phyloP scores from a whole-genome alignment of 2,888 invertebrate genomes.

The Pteria penguin region DNA sequence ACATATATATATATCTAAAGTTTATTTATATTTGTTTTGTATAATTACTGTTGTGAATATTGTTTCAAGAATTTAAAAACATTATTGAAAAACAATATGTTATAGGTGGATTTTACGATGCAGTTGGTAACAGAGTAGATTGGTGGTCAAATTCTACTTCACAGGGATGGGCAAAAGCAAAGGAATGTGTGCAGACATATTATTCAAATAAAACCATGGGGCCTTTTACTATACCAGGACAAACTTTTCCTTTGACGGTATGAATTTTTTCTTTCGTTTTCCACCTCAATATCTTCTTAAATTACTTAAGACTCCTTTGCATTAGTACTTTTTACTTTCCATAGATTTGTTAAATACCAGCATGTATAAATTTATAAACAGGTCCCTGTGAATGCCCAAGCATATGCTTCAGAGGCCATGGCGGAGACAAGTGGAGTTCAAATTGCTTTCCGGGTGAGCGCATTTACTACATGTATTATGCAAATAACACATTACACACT shows the following conservation, averaged over 20 bases:
- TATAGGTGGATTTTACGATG: slow-evolving; percentile 63
- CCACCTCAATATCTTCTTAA: not conserved
- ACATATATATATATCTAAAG: too few relatives aligned
- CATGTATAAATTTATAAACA: too few relatives aligned
- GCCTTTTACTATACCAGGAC: slow-evolving; percentile 56
- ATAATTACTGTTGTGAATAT: not conserved
- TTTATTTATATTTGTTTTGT: not conserved
- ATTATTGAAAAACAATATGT: not conserved
- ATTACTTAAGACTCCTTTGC: too few relatives aligned
- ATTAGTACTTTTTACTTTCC: too few relatives aligned
- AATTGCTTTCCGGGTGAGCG: slow-evolving; percentile 58
- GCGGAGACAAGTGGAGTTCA: slow-evolving; percentile 68
- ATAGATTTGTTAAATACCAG: too few relatives aligned
- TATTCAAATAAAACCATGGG: slow-evolving; percentile 66
- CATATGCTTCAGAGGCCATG: slow-evolving; percentile 61
- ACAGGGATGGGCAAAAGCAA: slow-evolving; percentile 51
- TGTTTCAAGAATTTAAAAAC: not conserved
- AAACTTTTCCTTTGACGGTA: slow-evolving; percentile 48
- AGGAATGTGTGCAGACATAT: slow-evolving; percentile 63
- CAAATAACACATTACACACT: too few relatives aligned
- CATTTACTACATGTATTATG: too few relatives aligned
- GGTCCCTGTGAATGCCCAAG: slow-evolving; percentile 52
- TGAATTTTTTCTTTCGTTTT: not conserved
- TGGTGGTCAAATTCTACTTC: slow-evolving; percentile 72
- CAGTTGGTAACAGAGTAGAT: slow-evolving; percentile 57